A percentile compares a stretch with the other conserved stretches of the same genome.
Evolutionary conservation across 2,113 vertebrate genomes (phyloP).

Genomic region (Pedetes capensis): DNA sequence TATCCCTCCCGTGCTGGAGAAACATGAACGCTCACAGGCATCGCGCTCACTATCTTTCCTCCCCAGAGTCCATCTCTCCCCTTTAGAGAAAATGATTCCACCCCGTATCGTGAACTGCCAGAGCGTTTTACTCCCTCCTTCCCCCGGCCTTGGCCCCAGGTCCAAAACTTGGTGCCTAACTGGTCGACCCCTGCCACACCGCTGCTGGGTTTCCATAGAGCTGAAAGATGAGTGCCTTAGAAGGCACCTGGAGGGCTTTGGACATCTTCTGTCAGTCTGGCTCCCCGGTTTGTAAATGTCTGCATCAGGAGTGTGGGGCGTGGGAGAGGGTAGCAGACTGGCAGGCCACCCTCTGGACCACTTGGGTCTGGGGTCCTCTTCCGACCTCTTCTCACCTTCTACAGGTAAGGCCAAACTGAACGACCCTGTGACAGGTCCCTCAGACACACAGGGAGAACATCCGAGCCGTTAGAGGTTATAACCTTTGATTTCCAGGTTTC

Average conservation of each 20-base stretch:
- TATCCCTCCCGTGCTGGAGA: neutral
- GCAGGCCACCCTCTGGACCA: neutral
- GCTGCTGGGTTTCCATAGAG: neutral
- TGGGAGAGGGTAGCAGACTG: neutral
- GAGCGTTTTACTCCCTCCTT: neutral
- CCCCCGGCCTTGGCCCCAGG: neutral
- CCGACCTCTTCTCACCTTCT: neutral
- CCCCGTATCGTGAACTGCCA: neutral
- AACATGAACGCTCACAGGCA: neutral
- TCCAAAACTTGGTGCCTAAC: neutral
- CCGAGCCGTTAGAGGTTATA: neutral
- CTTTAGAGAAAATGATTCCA: neutral
- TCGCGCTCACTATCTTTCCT: constrained; percentile 25
- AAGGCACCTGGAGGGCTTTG: neutral
- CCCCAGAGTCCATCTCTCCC: constrained; percentile 23
- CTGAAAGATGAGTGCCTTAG: neutral
- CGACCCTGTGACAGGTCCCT: neutral
- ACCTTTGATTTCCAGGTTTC: constrained; percentile 15
- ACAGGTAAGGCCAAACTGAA: neutral
- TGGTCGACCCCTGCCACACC: fast-evolving
- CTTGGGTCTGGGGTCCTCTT: neutral
- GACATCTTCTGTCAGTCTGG: neutral
- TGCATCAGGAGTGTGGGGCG: neutral
- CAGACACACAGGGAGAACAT: neutral
- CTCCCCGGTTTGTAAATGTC: neutral